Conservation (phyloP, 2,113 vertebrate genomes). For the Tautogolabrus adspersus region DNA sequence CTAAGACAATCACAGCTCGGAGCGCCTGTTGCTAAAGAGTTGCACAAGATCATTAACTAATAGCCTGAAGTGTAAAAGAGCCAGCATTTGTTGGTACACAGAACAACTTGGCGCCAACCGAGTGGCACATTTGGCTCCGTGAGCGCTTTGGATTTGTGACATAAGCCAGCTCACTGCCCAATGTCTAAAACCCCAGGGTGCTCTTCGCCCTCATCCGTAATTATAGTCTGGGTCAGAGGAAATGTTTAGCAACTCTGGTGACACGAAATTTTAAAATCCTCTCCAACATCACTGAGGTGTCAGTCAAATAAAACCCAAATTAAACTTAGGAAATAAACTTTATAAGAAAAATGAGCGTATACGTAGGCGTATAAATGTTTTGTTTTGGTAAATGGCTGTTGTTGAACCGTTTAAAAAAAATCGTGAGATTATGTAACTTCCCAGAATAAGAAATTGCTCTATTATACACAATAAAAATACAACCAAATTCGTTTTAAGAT, state of each 20-base stretch:
- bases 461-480: too few species aligned
- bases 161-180: slow-evolving; percentile 12
- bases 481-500: too few species aligned
- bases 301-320: background rate
- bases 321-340: background rate
- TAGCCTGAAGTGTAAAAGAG: slow-evolving; percentile 36
- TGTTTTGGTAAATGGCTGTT: background rate
- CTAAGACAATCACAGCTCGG: slow-evolving; percentile 1
- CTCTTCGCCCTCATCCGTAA: slow-evolving; percentile 6
- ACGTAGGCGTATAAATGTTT: background rate
- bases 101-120: background rate
- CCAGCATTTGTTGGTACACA: slow-evolving; percentile 34
- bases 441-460: too few species aligned
- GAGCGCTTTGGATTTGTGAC: slow-evolving; percentile 31
- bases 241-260: background rate
- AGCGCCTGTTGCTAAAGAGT: slow-evolving; percentile 10
- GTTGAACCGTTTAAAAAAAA: too few species aligned
- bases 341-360: too few species aligned
- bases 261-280: background rate
- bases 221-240: slow-evolving; percentile 1
- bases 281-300: background rate
- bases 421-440: too few species aligned
- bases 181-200: background rate
- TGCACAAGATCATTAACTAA: slow-evolving; percentile 53
- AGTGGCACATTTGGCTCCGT: slow-evolving; percentile 41